A percentile compares a stretch with the other conserved stretches of the same genome.
Evolutionary conservation across 2,888 invertebrate species (phyloP).

Genomic region (Philereme vetulata): DNA sequence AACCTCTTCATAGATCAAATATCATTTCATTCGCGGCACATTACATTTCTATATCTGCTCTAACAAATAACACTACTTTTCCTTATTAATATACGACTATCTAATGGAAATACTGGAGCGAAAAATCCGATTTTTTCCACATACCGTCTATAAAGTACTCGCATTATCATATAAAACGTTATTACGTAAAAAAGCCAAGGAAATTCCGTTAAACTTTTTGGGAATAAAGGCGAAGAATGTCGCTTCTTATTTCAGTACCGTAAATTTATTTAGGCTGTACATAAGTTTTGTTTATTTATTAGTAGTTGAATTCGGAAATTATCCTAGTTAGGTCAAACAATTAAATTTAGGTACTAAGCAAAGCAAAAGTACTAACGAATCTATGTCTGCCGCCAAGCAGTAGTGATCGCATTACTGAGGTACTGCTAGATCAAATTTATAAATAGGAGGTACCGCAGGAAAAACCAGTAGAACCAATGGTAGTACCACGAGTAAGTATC

Average conservation of each 20-base stretch:
- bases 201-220: slow-evolving; percentile 59
- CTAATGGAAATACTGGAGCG: slow-evolving; percentile 39
- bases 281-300: too few relatives aligned
- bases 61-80: slow-evolving; percentile 33
- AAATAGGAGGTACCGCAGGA: too few relatives aligned
- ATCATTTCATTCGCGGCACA: slow-evolving; percentile 25
- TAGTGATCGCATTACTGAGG: too few relatives aligned
- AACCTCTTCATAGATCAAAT: slow-evolving; percentile 11
- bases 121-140: slow-evolving; percentile 45
- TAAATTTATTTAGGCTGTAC: slow-evolving; percentile 26
- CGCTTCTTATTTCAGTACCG: slow-evolving; percentile 58
- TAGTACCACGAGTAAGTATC: too few relatives aligned
- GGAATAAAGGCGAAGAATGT: slow-evolving; percentile 41
- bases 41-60: slow-evolving; percentile 19
- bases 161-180: slow-evolving; percentile 52
- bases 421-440: too few relatives aligned
- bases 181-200: slow-evolving; percentile 50
- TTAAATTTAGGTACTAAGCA: too few relatives aligned
- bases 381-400: too few relatives aligned
- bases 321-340: too few relatives aligned
- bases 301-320: too few relatives aligned
- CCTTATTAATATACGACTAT: slow-evolving; percentile 39
- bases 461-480: too few relatives aligned
- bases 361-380: too few relatives aligned
- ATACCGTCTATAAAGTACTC: slow-evolving; percentile 52